Evolutionary conservation across 1,140 invertebrate genomes (phyloP), one percentile per base, ranked within the genome.

Genomic region (Spodoptera litura): DNA sequence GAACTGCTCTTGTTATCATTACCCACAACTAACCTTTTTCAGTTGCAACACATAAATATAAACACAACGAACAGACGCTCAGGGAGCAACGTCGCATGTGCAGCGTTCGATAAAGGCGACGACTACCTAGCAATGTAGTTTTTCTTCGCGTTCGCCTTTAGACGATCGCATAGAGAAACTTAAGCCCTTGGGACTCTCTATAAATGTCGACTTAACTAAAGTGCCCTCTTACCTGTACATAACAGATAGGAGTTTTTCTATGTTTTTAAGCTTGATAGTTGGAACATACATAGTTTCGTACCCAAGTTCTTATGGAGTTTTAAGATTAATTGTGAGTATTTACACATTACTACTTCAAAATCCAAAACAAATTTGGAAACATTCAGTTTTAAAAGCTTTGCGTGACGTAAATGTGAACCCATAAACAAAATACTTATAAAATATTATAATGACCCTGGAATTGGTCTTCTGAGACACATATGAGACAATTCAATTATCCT

Each of bases 401-500:
- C 0, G 6, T 44, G 6, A 9, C 9, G 38, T 38, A 0, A 38
- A 44, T 2, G 38, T 44, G 38, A 10, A 44, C 9, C 9, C 38
- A 0, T 6, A 44, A 8, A 44, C 38, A 6, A 44, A 6, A 8
- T 44, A 44, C 9, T 2, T 20, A 20, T 20, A 44, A 44, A 44
- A 44, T 44, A 44, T 44, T 44, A 44, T 6, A 44, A 49, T 20
- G 49, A 51, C 8, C 38, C 1, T 38, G 12, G 49, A 13, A 70
- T n/a, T 72, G 56, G 51, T 15, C 52, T 75, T 79, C 20, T 51
- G 62, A 20, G 64, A 51, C 71, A 9, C 62, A 79, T 71, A 71
- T 74, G 87, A 88, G 87, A 89, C 89, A 92, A 91, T 93, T 91
- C 90, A 89, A 90, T 93, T 92, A 92, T 87, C 85, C 81, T 89